Evolutionary conservation across 2,797 vertebrate genomes (phyloP), one percentile per base, ranked within the genome.

Genomic region (Spheniscus humboldti): DNA sequence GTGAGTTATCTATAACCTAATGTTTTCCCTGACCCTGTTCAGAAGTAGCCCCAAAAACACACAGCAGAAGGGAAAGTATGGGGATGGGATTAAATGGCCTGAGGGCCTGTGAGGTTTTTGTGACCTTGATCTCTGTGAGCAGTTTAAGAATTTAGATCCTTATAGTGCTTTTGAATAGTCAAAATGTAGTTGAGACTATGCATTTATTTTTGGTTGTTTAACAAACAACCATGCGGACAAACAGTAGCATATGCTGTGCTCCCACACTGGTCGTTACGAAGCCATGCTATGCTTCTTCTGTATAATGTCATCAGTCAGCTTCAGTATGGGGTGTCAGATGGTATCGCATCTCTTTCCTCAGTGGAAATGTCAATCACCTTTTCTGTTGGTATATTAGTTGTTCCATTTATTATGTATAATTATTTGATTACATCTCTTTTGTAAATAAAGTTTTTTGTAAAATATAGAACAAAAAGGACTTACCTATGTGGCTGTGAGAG

Each of bases 211-310:
- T 55, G 22, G 10, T 48, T 60, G 11, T 71, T 73, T 23, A 33
- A 10, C 47, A 59, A 81, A 83, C 5, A 27, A 2, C 4, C 7
- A 2, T 41, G 47, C 0, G 6, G n/a, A 66, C 41, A 75, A 81
- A 55, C 2, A 48, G 48, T 27, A 78, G 27, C n/a, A 31, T 48
- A 14, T 53, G 62, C 17, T 78, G 17, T 52, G 57, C 27, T 79
- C 25, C 62, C 50, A 30, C 27, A 19, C 2, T 6, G 19, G 48
- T 19, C 6, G 1, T 43, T 10, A 20, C 0, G 4, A 33, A 67
- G 66, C 18, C 17, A 1, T 52, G 19, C 37, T 37, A 19, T 30
- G 17, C 24, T 37, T 8, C 43, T 47, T 24, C 48, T 74, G 27
- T 13, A 15, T 4, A 33, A 12, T 5, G 13, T 4, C 10, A n/a